Percentiles rank a stretch among this genome's conserved stretches.
phyloP scores from a whole-genome alignment of 2,888 invertebrate species.

The Eristalis arbustorum region DNA sequence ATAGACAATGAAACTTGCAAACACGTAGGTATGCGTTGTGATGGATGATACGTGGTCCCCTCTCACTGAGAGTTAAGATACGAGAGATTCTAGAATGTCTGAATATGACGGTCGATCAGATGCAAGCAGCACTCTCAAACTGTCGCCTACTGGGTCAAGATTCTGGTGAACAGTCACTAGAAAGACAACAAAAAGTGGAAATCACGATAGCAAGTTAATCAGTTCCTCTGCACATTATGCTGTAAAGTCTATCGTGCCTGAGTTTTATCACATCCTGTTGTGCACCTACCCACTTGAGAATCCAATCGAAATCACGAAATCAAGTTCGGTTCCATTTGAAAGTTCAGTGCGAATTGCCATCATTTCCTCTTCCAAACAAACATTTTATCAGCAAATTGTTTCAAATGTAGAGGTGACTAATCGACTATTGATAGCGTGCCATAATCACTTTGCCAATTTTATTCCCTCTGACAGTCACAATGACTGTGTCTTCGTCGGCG shows the following conservation, averaged over 20 bases:
- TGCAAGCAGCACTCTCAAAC: too few relatives aligned
- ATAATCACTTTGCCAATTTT: conserved; percentile 8
- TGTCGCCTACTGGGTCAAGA: neutral
- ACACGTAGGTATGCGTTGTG: neutral
- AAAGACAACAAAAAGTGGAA: neutral
- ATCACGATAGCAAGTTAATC: neutral
- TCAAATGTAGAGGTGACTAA: conserved; percentile 52
- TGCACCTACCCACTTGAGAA: too few relatives aligned
- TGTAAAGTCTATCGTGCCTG: neutral
- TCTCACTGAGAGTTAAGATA: too few relatives aligned
- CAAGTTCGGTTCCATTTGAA: too few relatives aligned
- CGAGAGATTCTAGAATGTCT: too few relatives aligned
- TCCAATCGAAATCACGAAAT: too few relatives aligned
- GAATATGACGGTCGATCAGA: too few relatives aligned
- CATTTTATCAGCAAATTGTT: conserved; percentile 50
- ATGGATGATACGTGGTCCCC: too few relatives aligned
- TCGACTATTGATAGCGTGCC: conserved; percentile 42
- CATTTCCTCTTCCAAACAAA: conserved; percentile 40
- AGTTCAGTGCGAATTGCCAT: neutral
- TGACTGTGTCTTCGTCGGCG: neutral
- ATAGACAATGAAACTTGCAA: neutral
- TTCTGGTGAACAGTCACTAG: neutral
- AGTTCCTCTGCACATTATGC: neutral
- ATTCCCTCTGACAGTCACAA: neutral
- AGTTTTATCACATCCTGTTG: too few relatives aligned